Conservation (phyloP, 2,797 vertebrate genomes). For the Okamejei kenojei region DNA sequence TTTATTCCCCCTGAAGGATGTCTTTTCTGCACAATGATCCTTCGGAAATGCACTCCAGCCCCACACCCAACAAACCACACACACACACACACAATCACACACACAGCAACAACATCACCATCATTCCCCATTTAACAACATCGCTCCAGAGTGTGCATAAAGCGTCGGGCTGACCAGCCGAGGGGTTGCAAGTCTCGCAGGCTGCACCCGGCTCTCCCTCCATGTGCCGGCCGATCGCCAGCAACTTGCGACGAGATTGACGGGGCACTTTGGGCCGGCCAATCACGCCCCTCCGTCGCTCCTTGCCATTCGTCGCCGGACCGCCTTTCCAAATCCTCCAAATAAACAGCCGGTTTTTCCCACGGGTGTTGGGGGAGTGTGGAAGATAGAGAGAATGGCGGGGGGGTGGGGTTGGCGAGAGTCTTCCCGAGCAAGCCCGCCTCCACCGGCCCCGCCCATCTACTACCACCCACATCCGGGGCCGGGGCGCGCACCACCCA, state of each 20-base stretch:
- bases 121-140: conserved; percentile 94
- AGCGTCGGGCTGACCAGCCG: conserved; percentile 58
- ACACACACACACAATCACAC: conserved; percentile 46
- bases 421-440: too few species aligned
- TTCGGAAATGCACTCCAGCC: neutral
- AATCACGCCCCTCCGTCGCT: conserved; percentile 48
- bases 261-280: conserved; percentile 40
- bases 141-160: conserved; percentile 87
- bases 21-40: neutral
- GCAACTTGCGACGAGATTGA: conserved; percentile 36
- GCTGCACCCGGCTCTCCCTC: neutral
- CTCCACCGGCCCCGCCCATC: neutral
- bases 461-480: too few species aligned
- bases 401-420: neutral
- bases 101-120: too few species aligned
- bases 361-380: neutral
- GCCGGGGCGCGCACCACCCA: neutral
- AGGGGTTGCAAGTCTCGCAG: too few species aligned
- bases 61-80: conserved; percentile 41
- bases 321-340: conserved; percentile 35
- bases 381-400: neutral
- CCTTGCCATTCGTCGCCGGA: conserved; percentile 46
- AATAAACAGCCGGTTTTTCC: neutral
- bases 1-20: neutral
- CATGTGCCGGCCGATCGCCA: neutral